Evolutionary conservation across 2,888 invertebrate species (phyloP).

Genomic region (Pachycephus smyrnensis): DNA sequence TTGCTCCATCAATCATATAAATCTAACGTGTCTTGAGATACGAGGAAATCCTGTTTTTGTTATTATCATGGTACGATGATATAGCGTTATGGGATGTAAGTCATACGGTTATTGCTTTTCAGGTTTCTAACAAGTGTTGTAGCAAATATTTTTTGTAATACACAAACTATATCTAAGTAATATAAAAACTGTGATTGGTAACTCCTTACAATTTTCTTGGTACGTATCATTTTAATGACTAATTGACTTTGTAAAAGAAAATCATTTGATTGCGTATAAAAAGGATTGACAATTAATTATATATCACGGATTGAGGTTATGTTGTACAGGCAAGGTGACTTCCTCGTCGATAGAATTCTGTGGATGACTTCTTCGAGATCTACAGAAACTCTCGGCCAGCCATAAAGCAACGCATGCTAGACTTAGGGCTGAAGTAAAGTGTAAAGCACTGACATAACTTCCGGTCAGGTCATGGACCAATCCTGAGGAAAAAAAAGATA

Average conservation of each 20-base stretch:
- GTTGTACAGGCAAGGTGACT: neutral
- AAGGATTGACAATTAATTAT: neutral
- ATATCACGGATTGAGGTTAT: neutral
- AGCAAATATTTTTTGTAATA: neutral
- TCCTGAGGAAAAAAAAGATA: constrained; percentile 40
- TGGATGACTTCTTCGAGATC: neutral
- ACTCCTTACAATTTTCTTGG: neutral
- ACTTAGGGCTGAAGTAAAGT: constrained; percentile 57
- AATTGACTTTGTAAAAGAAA: too few species aligned
- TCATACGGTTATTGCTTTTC: neutral
- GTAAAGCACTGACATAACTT: constrained; percentile 59
- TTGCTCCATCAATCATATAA: neutral
- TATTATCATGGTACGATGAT: neutral
- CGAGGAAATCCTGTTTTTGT: neutral
- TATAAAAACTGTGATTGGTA: neutral
- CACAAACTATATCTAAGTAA: neutral
- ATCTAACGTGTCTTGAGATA: neutral
- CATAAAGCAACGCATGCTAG: constrained; percentile 54
- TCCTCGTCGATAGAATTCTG: neutral
- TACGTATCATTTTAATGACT: neutral
- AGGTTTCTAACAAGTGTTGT: neutral
- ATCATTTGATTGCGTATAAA: neutral
- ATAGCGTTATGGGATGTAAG: neutral
- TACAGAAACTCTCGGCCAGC: constrained; percentile 37
- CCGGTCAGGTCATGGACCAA: constrained; percentile 56